Conservation (phyloP, 2,888 invertebrate species). For the Diogma glabrata region DNA sequence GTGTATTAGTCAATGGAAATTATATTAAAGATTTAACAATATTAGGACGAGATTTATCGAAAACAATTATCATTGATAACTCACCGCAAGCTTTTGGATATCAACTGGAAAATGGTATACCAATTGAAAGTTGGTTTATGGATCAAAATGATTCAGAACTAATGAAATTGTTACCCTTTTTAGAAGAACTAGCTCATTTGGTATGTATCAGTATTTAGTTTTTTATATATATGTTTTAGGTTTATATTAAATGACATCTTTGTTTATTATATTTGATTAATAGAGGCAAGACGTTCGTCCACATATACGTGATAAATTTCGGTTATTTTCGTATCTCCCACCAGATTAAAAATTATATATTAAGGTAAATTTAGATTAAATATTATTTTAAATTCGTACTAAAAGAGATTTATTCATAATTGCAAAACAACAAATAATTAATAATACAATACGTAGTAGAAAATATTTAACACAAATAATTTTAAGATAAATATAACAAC, state of each 20-base stretch:
- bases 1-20: slow-evolving; percentile 88
- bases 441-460: too few species aligned
- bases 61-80: slow-evolving; percentile 79
- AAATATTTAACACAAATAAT: too few species aligned
- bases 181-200: slow-evolving; percentile 71
- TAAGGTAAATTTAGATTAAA: too few species aligned
- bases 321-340: slow-evolving; percentile 78
- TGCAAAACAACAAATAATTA: too few species aligned
- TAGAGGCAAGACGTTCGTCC: slow-evolving; percentile 89
- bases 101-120: slow-evolving; percentile 89
- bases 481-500: too few species aligned
- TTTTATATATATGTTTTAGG: neutral
- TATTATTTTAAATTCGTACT: too few species aligned
- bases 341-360: slow-evolving; percentile 50
- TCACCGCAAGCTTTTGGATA: slow-evolving; percentile 87
- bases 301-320: slow-evolving; percentile 80
- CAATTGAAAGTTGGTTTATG: slow-evolving; percentile 95
- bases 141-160: slow-evolving; percentile 82
- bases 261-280: slow-evolving; percentile 28
- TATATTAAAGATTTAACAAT: slow-evolving; percentile 93
- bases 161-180: slow-evolving; percentile 81
- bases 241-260: slow-evolving; percentile 5
- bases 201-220: slow-evolving; percentile 40
- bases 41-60: slow-evolving; percentile 80
- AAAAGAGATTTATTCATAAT: too few species aligned